Conservation (phyloP, 2,113 vertebrate genomes). For the Oceanodroma tethys region DNA sequence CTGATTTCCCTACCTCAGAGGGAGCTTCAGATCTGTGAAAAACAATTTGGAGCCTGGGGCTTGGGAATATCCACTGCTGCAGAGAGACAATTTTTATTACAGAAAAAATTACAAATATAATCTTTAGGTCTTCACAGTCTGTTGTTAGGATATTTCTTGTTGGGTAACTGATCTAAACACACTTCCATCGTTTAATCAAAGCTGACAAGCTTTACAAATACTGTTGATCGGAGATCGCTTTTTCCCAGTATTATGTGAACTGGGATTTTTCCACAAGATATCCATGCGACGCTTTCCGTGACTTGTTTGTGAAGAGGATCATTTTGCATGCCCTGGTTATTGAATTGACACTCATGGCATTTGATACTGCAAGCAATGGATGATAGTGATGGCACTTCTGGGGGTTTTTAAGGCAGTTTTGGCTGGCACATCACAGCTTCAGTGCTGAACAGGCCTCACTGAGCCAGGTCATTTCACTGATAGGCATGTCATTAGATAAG, state of each 20-base stretch:
- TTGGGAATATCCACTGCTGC: not conserved
- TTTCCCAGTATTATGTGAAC: not conserved
- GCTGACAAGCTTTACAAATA: not conserved
- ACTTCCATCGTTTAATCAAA: constrained; percentile 7
- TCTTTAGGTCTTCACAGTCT: not conserved
- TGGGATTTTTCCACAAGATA: not conserved
- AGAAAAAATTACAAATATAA: not conserved
- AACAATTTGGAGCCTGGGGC: not conserved
- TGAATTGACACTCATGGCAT: not conserved
- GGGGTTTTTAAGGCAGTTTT: not conserved
- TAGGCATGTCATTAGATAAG: not conserved
- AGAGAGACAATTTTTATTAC: not conserved
- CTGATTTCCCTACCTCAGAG: not conserved
- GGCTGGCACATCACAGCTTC: not conserved
- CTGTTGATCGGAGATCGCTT: not conserved
- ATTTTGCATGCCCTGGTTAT: not conserved
- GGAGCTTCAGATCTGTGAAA: not conserved
- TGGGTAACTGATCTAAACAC: not conserved
- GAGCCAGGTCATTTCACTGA: not conserved
- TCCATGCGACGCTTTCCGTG: not conserved
- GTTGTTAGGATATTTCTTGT: not conserved
- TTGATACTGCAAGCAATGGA: not conserved
- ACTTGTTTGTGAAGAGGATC: not conserved
- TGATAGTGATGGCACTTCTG: not conserved
- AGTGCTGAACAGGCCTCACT: not conserved